Evolutionary conservation across 2,113 vertebrate genomes (phyloP), one percentile per base, ranked within the genome.

Genomic region (Marmota flaviventris): DNA sequence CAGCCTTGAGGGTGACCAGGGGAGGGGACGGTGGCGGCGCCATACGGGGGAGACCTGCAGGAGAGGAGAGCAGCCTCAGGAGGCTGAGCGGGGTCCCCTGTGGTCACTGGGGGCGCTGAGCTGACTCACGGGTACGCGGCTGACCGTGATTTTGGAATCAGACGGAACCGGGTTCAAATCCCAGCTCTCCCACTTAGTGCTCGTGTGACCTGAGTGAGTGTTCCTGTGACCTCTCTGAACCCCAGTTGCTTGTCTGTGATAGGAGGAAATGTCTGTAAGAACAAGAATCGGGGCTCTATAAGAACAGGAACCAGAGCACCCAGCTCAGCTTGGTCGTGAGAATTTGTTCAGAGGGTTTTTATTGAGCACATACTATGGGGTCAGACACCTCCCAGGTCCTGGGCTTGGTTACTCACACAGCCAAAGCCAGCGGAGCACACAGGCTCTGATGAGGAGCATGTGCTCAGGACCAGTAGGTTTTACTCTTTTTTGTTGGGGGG

Each of bases 371-470:
- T 6, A 1, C 83, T 70, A 17, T 61, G 29, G 1, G 8, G 11
- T 5, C 61, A 8, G 56, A 58, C 24, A 2, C 51, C 73, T 17
- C 27, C 25, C 11, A 24, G 58, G 24, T 20, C 61, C 70, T 51
- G 29, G 42, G 42, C 32, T 56, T 5, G 39, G 42, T 12, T 3
- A 5, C 16, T 14, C 56, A n/a, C 56, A 10, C 1, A 34, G 84
- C 63, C 76, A 58, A 9, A 72, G 78, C 45, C 79, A 11, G 34
- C 1, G 65, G 32, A 5, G 32, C 29, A 2, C 32, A 34, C 65
- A 69, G 65, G n/a, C 1, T 0, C 2, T 5, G 39, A 12, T 0
- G 1, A 29, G 27, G 24, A 13, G 1, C 10, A 0, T 14, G 18
- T 7, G 22, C 34, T 56, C 5, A 8, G 37, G 20, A 56, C 20